Base-by-base conservation (phyloP, 2,797 vertebrate genomes). In the Pempheris klunzingeri region DNA sequence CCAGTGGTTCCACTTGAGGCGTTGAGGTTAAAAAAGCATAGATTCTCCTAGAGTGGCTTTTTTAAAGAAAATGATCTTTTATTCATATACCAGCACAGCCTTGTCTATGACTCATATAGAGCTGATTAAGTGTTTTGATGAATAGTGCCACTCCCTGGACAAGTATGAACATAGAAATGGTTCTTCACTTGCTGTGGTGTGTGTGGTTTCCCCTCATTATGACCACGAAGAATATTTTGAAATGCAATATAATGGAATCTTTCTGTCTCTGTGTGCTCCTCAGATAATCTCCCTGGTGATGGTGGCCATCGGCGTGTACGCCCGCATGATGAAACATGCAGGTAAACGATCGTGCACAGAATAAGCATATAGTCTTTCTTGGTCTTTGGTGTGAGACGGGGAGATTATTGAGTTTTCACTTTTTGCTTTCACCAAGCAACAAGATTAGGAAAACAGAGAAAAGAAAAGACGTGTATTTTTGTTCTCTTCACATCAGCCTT, bases 301-400 rank as follows among this genome's bases (percentile, higher is more conserved):
- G 96, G 94, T 99, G 85, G 91, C 91, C 0, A 94, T 98, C 28
- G 97, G 98, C 0, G 89, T 99, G 46, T 98, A 98, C 0, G 97
- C 98, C 5, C 94, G 97, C 58, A 83, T 96, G 65, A 94, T 93
- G 90, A 99, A 99, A 86, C 96, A 98, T 0, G 94, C 96, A 90
- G 97, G 97, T 97, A 88, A 93, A 88, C 59, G 11, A 72, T 65
- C 24, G 30, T 58, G 49, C 30, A 32, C 2, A 18, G 34, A 58
- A 11, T 1, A 2, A 8, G 24, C 62, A 22, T 32, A 6, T 28
- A 20, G 26, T 47, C 46, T 60, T 28, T 63, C 7, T 46, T 46
- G 14, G 18, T 55, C 9, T 53, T 53, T 4, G 20, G 10, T 32
- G 49, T 44, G 36, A 62, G 50, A 43, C 20, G 18, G 47, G 7